A percentile compares a stretch with the other conserved stretches of the same genome.
phyloP scores from a whole-genome alignment of 2,113 vertebrate species.

The Oreochromis tanganicae region DNA sequence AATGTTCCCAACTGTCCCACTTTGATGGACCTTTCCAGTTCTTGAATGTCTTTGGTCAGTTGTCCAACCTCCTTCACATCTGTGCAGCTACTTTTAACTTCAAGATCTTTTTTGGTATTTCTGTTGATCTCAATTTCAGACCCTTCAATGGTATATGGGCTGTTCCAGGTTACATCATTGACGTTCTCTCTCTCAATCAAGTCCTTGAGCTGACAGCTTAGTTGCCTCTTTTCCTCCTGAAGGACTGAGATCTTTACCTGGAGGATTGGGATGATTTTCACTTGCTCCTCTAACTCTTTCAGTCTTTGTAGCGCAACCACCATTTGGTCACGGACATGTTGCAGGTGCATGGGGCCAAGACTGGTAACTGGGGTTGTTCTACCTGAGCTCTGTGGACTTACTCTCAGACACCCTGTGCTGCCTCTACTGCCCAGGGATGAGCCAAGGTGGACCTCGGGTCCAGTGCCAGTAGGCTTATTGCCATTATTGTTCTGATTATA shows the following conservation, averaged over 20 bases:
- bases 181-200: conserved; percentile 70
- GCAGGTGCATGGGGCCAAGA: conserved; percentile 83
- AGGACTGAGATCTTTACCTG: conserved; percentile 94
- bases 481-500: conserved; percentile 79
- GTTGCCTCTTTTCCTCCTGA: conserved; percentile 90
- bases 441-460: conserved; percentile 61
- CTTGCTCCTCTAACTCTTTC: conserved; percentile 93
- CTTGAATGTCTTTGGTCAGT: conserved; percentile 83
- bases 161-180: conserved; percentile 67
- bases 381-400: conserved; percentile 87
- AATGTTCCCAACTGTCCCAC: conserved; percentile 68
- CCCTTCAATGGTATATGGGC: conserved; percentile 72
- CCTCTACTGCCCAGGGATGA: conserved; percentile 78
- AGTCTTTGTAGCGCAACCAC: conserved; percentile 89
- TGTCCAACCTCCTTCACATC: conserved; percentile 81
- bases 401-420: conserved; percentile 74
- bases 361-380: conserved; percentile 81
- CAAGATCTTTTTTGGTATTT: conserved; percentile 70
- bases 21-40: conserved; percentile 82
- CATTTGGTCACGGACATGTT: conserved; percentile 96
- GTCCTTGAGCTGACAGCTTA: conserved; percentile 79
- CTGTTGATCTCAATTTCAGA: conserved; percentile 63
- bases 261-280: conserved; percentile 93
- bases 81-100: conserved; percentile 68
- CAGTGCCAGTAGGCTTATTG: conserved; percentile 70